Evolutionary conservation across 1,140 invertebrate genomes (phyloP).

Genomic region (Popillia japonica): DNA sequence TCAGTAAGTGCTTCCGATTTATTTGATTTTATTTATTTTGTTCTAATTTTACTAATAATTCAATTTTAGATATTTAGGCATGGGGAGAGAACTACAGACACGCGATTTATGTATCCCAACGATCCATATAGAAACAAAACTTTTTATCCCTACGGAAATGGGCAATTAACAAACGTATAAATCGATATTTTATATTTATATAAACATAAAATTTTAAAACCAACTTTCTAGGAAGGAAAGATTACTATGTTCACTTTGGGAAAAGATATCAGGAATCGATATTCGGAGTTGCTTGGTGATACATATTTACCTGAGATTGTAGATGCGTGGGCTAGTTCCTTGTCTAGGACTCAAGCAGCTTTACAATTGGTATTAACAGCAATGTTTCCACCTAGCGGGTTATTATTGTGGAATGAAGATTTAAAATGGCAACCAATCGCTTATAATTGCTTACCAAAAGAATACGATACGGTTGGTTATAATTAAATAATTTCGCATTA

Average conservation of each 20-base stretch:
- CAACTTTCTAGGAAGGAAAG: constrained; percentile 30
- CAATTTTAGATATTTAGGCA: constrained; percentile 74
- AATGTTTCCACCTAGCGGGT: constrained; percentile 55
- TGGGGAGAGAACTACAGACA: constrained; percentile 77
- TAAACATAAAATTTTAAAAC: background rate
- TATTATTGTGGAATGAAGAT: constrained; percentile 53
- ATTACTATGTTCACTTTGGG: constrained; percentile 24
- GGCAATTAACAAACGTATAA: constrained; percentile 40
- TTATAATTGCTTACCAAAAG: constrained; percentile 25
- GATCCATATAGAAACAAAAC: constrained; percentile 68
- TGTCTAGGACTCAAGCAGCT: constrained; percentile 66
- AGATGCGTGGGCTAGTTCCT: constrained; percentile 65
- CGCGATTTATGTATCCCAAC: constrained; percentile 69
- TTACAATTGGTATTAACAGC: constrained; percentile 57
- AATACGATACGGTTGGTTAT: constrained; percentile 13
- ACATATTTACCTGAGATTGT: constrained; percentile 59
- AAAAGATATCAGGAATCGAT: constrained; percentile 9
- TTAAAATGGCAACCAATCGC: constrained; percentile 61
- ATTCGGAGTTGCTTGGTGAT: constrained; percentile 19
- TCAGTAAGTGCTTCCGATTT: background rate
- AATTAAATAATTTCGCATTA: background rate
- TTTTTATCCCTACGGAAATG: constrained; percentile 71
- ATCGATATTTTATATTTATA: background rate
- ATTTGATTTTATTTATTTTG: background rate
- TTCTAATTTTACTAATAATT: background rate